Evolutionary conservation across 2,797 vertebrate genomes (phyloP).

Genomic region (Hapalemur alaotrensis): DNA sequence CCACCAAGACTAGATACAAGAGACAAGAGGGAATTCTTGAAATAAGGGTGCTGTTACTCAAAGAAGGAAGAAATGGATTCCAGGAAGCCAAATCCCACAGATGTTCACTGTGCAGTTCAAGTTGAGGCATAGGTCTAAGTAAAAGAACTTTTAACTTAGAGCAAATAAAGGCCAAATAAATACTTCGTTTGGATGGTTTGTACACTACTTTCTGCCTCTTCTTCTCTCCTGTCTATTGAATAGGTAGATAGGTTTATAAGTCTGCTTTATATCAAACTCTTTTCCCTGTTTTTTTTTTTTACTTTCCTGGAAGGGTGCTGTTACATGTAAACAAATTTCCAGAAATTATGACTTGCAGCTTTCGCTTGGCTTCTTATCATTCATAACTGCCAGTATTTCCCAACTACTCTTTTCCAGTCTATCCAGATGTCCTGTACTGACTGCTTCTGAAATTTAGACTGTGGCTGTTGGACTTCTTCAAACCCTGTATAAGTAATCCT

Average conservation of each 20-base stretch:
- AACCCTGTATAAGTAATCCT: background rate
- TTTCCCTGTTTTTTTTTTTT: background rate
- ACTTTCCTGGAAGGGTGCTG: background rate
- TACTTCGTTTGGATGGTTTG: background rate
- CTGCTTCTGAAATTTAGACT: slow-evolving; percentile 1
- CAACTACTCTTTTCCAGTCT: background rate
- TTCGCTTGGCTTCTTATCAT: background rate
- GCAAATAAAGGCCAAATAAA: background rate
- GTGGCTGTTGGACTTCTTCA: background rate
- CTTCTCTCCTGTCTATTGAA: background rate
- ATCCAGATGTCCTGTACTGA: background rate
- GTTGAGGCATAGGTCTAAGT: background rate
- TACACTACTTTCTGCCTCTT: background rate
- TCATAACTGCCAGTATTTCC: background rate
- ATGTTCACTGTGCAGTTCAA: background rate
- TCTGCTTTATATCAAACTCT: background rate
- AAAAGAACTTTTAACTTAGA: background rate
- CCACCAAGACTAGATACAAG: background rate
- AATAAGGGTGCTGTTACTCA: background rate
- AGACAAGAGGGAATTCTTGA: background rate
- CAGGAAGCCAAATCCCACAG: background rate
- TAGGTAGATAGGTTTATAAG: background rate
- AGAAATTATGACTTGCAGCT: background rate
- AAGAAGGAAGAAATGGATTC: background rate
- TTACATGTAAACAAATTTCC: background rate